Evolutionary conservation across 1,140 invertebrate species (phyloP), one percentile per base, ranked within the genome.

Genomic region (Trichonephila clavata): DNA sequence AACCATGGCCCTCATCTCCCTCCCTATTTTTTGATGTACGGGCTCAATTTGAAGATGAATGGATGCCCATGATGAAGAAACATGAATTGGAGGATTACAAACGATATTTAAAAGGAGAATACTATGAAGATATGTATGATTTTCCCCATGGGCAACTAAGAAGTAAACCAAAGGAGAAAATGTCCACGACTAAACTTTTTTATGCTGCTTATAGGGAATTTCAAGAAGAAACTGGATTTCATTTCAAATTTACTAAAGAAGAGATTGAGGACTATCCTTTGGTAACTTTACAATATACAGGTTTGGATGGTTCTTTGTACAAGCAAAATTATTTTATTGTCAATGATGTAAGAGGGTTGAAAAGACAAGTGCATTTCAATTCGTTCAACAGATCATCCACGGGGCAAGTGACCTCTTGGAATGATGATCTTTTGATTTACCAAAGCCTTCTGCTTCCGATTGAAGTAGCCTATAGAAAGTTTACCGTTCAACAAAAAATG

Each of bases 91-190:
- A n/a, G n/a, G n/a, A n/a, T n/a, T n/a, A n/a, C n/a, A n/a, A n/a
- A n/a, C n/a, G n/a, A n/a, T n/a, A n/a, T n/a, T n/a, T n/a, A n/a
- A n/a, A 13, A 0, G 68, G 68, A 5, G 21, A 16, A 0, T n/a
- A n/a, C 3, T 77, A 59, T 77, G 87, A 90, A 18, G 87, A 90
- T 27, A 4, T 24, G 21, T 77, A 27, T 59, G 87, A 90, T 59
- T 90, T 90, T 18, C 87, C 87, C n/a, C 87, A 90, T 10, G 87
- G 87, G 20, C 87, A 90, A 27, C 68, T 65, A 6, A 8, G 24
- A 24, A 20, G 63, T 7, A 43, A 43, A 43, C 43, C 2, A 43
- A 43, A 43, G 43, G 3, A 4, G 2, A 7, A 43, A 2, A 43
- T 43, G 7, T 43, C 43, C 43, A 43, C 2, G 2, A 43, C 7